Base-by-base conservation (phyloP, 2,113 vertebrate species). In the Dasyprocta punctata region DNA sequence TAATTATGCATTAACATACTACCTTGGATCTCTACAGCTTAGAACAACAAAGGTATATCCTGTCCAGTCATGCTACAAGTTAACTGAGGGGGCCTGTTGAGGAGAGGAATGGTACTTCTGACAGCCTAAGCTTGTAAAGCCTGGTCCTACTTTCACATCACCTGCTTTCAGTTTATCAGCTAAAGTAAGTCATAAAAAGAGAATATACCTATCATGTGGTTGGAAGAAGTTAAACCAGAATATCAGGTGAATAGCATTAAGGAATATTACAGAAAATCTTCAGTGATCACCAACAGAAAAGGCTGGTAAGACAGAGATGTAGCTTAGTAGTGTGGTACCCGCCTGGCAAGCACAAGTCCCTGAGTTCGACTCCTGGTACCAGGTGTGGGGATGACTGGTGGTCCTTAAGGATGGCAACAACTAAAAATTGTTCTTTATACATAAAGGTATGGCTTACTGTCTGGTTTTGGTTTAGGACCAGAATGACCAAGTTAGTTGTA, bases 381-480 rank as follows among this genome's bases (percentile, higher is more conserved):
- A 16, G 54, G 54, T 17, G 16, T 3, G 5, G 14, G 17, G 17
- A 56, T 19, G 54, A 56, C 14, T 56, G 12, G 4, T 41, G n/a
- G n/a, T 88, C 10, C 17, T 30, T 65, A 58, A 71, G 7, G 7
- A 54, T 20, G 14, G 17, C 56, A 30, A 85, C 4, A 54, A 90
- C 52, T 95, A 86, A 97, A 38, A 90, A 63, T 78, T 7, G 5
- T 86, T 82, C n/a, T 24, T 81, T 86, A 58, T 54, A 54, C 84
- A 19, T n/a, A 17, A 92, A 69, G 58, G 38, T 78, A 26, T 58
- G 83, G 26, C 73, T 85, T 85, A 69, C 7, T 52, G 85, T 77
- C 82, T 87, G 3, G 49, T 2, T n/a, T 13, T 69, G 16, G 36
- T 69, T 69, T n/a, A 67, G 65, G n/a, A 38, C 33, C 36, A 49